Conservation (phyloP, 2,888 invertebrate genomes). For the Drosophila cracens region DNA sequence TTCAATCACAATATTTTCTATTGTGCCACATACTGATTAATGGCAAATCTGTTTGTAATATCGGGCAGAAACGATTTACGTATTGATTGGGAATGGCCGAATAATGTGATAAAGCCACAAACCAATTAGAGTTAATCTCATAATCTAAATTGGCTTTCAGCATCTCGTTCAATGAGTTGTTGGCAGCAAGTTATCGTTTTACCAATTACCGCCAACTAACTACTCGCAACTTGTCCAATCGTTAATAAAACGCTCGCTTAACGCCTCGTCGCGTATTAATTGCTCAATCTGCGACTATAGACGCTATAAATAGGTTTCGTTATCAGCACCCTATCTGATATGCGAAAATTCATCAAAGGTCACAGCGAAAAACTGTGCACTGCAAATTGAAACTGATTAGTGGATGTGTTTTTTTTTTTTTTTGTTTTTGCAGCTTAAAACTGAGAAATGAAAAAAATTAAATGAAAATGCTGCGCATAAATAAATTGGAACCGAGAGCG, state of each 20-base stretch:
- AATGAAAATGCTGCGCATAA: constrained; percentile 58
- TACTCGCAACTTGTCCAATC: constrained; percentile 19
- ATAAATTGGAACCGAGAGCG: constrained; percentile 59
- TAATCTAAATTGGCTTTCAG: constrained; percentile 10
- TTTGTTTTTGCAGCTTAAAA: background rate
- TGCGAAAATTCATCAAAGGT: constrained; percentile 6
- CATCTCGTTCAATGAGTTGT: constrained; percentile 17
- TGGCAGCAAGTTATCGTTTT: constrained; percentile 37
- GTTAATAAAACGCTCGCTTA: constrained; percentile 13
- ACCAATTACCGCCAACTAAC: constrained; percentile 41
- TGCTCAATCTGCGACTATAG: constrained; percentile 43
- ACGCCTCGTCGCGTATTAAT: constrained; percentile 46
- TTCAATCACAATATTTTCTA: background rate
- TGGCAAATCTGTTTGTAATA: constrained; percentile 2
- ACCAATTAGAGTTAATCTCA: constrained; percentile 1
- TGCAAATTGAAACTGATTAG: constrained; percentile 57
- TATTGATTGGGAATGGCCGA: background rate
- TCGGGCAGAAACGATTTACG: background rate
- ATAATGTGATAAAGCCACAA: constrained; percentile 8
- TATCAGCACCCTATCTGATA: constrained; percentile 31
- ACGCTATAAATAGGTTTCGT: constrained; percentile 27
- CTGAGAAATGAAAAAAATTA: constrained; percentile 5
- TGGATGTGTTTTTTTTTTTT: constrained; percentile 3
- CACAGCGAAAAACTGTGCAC: constrained; percentile 5
- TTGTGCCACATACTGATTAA: constrained; percentile 8